Evolutionary conservation across 2,888 invertebrate species (phyloP), one percentile per base, ranked within the genome.

Genomic region (Drosophila trichaetosa): DNA sequence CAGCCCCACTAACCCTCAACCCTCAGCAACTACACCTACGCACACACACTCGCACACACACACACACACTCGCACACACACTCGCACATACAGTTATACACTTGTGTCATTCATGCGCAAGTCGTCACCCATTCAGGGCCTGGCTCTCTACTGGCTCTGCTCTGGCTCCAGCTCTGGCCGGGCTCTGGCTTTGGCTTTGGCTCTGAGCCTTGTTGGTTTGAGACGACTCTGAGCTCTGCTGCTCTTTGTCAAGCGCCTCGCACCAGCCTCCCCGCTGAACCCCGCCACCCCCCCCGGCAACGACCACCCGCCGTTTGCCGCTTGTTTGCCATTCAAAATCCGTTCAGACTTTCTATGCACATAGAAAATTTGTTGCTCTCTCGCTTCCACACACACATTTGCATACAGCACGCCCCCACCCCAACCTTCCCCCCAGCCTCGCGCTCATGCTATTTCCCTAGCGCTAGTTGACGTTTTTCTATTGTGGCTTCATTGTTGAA

Each of bases 401-500:
- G 59, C 64, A 60, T 54, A 53, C 46, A 58, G 16, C 27, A 18
- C 27, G 33, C 33, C 27, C 7, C n/a, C 7, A 16, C 36, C 34
- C n/a, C 31, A 3, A n/a, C 31, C 3, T 10, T 48, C 5, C 38
- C 24, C 4, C 33, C 33, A 33, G 33, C 33, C 40, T 18, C 63
- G 16, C 11, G 16, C 53, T 61, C 67, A 62, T 38, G 59, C 69
- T 73, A 64, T 65, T 69, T 71, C 68, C 69, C 73, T 70, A 80
- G 82, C 87, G 77, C 85, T 89, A 87, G 87, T 88, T 87, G 88
- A 82, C 88, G 90, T 83, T 87, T 80, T 89, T 83, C 90, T 87
- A 89, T 87, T 87, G 90, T 87, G 90, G 90, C 86, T 87, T 87
- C 90, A 87, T 87, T 87, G 87, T 87, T 87, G 90, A 90, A 88